Percentiles rank a stretch among this genome's conserved stretches.
phyloP scores from a whole-genome alignment of 2,888 invertebrate genomes.

The Spilarctia lutea region DNA sequence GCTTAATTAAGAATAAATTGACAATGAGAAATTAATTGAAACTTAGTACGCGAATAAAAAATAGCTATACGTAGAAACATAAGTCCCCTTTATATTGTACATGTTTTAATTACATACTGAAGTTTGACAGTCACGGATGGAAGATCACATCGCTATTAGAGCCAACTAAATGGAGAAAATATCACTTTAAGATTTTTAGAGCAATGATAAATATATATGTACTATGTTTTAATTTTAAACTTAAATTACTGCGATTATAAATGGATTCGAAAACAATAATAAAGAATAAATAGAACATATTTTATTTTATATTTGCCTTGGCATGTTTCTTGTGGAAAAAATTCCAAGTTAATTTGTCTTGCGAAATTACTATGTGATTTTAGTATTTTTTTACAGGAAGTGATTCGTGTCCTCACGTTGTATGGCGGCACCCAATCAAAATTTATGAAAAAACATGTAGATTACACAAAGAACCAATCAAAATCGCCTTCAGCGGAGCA shows the following conservation, averaged over 20 bases:
- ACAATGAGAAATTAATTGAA: too few relatives aligned
- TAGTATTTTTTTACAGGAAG: slow-evolving; percentile 69
- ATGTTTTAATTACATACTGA: too few relatives aligned
- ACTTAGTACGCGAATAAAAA: too few relatives aligned
- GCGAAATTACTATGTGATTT: not conserved
- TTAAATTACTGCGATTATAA: not conserved
- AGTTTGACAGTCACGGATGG: too few relatives aligned
- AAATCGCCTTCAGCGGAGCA: slow-evolving; percentile 73
- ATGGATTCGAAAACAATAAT: not conserved
- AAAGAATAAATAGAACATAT: not conserved
- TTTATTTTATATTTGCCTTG: not conserved
- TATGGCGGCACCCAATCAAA: slow-evolving; percentile 79
- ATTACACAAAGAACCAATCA: slow-evolving; percentile 75
- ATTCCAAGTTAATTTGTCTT: not conserved
- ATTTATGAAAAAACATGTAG: slow-evolving; percentile 72
- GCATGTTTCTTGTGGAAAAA: not conserved
- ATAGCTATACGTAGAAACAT: too few relatives aligned
- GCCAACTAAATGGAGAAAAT: not conserved
- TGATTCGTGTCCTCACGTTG: slow-evolving; percentile 80
- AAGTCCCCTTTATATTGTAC: too few relatives aligned
- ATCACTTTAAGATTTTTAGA: not conserved
- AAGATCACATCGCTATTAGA: not conserved
- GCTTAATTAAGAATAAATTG: not conserved
- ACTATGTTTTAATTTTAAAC: not conserved
- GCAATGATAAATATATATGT: not conserved